A percentile compares a stretch with the other conserved stretches of the same genome.
phyloP scores from a whole-genome alignment of 2,797 vertebrate genomes.

The Pampus argenteus region DNA sequence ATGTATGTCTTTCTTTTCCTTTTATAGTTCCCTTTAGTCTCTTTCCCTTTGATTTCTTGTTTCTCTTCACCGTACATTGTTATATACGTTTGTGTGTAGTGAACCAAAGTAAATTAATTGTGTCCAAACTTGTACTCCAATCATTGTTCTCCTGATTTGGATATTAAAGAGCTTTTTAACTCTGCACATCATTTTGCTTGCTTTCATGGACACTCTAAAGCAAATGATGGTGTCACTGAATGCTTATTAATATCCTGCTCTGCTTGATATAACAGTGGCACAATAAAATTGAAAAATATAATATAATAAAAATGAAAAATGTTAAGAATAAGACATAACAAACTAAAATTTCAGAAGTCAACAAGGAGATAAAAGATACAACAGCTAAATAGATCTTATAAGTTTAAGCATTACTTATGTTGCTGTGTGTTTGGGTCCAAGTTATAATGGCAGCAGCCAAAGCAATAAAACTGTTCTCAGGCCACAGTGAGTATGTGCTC shows the following conservation, averaged over 20 bases:
- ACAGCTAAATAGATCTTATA: not conserved
- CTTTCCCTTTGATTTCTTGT: conserved; percentile 3
- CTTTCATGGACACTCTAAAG: conserved; percentile 10
- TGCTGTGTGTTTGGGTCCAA: not conserved
- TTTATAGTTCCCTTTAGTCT: conserved; percentile 1
- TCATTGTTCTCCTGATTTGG: conserved; percentile 16
- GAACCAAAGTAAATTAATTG: conserved; percentile 11
- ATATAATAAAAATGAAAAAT: not conserved
- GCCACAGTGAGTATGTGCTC: not conserved
- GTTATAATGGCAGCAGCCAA: not conserved
- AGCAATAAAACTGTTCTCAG: not conserved
- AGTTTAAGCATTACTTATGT: not conserved
- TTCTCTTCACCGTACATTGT: not conserved
- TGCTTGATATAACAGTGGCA: not conserved
- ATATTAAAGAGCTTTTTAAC: conserved; percentile 30
- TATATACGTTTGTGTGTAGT: not conserved
- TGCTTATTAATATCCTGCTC: conserved; percentile 1
- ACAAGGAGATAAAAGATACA: not conserved
- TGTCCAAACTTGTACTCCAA: conserved; percentile 1
- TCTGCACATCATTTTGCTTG: not conserved
- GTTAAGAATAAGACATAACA: not conserved
- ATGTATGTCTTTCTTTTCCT: conserved; percentile 4
- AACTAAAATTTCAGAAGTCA: not conserved
- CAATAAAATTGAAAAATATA: no score
- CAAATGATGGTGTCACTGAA: conserved; percentile 4